phyloP scores from a whole-genome alignment of 2,797 vertebrate species.

The Sorex maritimensis region DNA sequence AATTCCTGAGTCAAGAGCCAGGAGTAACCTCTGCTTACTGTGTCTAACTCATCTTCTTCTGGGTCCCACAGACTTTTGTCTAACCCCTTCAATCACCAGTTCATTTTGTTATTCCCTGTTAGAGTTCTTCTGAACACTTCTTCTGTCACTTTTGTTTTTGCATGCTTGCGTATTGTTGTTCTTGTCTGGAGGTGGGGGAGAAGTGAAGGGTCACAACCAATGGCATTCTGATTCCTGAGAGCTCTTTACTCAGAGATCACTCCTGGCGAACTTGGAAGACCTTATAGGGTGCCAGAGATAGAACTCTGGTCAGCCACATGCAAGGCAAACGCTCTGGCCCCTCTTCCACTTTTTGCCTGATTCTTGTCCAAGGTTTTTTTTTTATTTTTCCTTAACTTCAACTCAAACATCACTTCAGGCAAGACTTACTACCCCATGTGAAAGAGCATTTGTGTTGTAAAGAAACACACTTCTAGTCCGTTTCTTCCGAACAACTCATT shows the following conservation, averaged over 20 bases:
- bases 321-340: too few relatives aligned
- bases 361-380: not conserved
- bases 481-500: slow-evolving; percentile 4
- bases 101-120: slow-evolving; percentile 7
- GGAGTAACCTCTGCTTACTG: not conserved
- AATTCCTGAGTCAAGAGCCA: not conserved
- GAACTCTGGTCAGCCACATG: too few relatives aligned
- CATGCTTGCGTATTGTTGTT: too few relatives aligned
- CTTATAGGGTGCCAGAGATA: too few relatives aligned
- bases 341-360: not conserved
- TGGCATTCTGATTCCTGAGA: not conserved
- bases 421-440: not conserved
- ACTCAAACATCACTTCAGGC: not conserved
- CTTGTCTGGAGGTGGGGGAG: too few relatives aligned
- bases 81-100: not conserved
- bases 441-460: not conserved
- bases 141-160: not conserved
- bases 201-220: too few relatives aligned
- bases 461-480: not conserved
- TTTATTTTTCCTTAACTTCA: not conserved
- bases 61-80: not conserved
- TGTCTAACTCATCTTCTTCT: not conserved
- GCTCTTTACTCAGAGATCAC: too few relatives aligned
- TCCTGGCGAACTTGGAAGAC: too few relatives aligned
- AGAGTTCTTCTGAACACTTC: not conserved